phyloP scores from a whole-genome alignment of 2,797 vertebrate species.

The Neomorphus geoffroyi region DNA sequence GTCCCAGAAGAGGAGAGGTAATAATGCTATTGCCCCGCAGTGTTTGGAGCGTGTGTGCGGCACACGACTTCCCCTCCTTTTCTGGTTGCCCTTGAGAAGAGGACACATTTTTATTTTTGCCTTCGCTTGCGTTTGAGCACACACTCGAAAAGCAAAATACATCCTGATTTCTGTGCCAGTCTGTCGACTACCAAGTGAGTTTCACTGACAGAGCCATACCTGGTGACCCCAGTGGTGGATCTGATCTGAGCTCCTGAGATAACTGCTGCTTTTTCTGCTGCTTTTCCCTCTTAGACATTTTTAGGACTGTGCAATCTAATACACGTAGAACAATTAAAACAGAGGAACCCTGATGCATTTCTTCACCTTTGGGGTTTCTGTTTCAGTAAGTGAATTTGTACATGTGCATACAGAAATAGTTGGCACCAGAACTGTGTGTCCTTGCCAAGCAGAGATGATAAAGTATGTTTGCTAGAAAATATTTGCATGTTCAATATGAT shows the following conservation, averaged over 20 bases:
- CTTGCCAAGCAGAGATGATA: not conserved
- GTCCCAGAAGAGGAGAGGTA: not conserved
- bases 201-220: not conserved
- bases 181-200: not conserved
- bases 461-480: not conserved
- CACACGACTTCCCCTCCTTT: not conserved
- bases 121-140: not conserved
- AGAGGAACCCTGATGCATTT: not conserved
- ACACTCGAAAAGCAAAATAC: not conserved
- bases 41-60: not conserved
- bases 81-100: not conserved
- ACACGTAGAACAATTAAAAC: fast-evolving
- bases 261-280: not conserved
- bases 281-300: not conserved
- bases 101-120: not conserved
- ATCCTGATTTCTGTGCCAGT: not conserved
- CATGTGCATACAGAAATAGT: not conserved
- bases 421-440: not conserved
- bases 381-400: not conserved
- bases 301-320: not conserved
- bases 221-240: not conserved
- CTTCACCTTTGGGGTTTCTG: not conserved
- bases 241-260: not conserved
- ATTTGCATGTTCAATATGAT: not conserved
- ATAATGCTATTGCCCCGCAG: not conserved